Evolutionary conservation across 2,797 vertebrate genomes (phyloP).

Genomic region (Bucorvus abyssinicus): DNA sequence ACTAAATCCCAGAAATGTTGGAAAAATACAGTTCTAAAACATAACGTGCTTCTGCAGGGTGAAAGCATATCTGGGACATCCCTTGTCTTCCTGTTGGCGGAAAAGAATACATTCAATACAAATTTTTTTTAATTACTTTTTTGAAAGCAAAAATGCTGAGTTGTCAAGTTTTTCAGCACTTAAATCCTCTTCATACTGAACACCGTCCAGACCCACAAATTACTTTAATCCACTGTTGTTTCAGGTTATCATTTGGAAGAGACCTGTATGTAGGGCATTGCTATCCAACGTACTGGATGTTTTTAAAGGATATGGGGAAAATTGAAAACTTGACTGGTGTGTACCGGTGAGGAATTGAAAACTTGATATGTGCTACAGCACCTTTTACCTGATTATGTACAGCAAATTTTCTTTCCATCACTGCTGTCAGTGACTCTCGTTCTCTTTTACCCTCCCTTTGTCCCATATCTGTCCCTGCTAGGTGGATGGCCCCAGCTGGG

Average conservation of each 20-base stretch:
- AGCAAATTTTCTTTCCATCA: not conserved
- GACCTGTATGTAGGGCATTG: not conserved
- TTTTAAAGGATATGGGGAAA: not conserved
- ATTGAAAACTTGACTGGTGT: not conserved
- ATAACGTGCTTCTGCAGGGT: not conserved
- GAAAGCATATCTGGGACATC: not conserved
- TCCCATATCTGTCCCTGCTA: not conserved
- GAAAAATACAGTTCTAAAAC: not conserved
- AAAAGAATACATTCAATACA: not conserved
- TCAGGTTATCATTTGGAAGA: not conserved
- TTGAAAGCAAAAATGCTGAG: not conserved
- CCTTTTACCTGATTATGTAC: not conserved
- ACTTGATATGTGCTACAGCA: not conserved
- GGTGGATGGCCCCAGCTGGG: not conserved
- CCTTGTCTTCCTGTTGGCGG: not conserved
- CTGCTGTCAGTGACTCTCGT: not conserved
- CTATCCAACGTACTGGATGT: not conserved
- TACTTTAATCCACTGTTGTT: not conserved
- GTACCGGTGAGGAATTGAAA: not conserved
- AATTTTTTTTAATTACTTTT: not conserved
- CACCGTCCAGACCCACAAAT: not conserved
- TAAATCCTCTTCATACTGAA: not conserved
- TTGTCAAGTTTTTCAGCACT: not conserved
- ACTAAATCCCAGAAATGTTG: not conserved
- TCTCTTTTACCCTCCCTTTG: not conserved